Evolutionary conservation across 2,113 vertebrate species (phyloP).

Genomic region (Semnopithecus entellus): DNA sequence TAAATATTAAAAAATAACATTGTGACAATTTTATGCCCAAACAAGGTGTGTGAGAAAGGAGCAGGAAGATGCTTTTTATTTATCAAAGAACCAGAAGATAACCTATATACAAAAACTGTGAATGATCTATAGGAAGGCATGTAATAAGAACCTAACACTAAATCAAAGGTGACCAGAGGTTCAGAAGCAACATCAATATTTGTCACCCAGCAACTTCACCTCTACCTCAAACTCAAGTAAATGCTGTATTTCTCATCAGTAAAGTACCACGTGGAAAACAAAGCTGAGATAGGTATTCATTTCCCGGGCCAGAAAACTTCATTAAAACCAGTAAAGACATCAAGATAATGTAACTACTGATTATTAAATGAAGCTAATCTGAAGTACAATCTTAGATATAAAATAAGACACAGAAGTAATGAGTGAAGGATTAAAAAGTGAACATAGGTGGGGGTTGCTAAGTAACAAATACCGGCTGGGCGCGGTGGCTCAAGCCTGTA

Average conservation of each 20-base stretch:
- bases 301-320: neutral
- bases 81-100: neutral
- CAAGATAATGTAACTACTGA: neutral
- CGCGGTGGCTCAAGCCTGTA: too few species aligned
- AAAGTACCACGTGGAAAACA: neutral
- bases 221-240: neutral
- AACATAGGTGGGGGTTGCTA: neutral
- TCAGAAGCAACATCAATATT: neutral
- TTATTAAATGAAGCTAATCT: neutral
- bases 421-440: neutral
- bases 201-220: neutral
- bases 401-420: neutral
- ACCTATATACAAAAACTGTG: neutral
- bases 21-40: neutral
- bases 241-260: neutral
- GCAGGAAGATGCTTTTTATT: neutral
- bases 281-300: neutral
- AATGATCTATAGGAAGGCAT: neutral
- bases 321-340: neutral
- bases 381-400: neutral
- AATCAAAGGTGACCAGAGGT: neutral
- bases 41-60: neutral
- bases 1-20: neutral
- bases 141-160: neutral
- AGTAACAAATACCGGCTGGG: neutral